These are phyloP conservation scores for Xestia rhomboidea DNA, from an alignment of 2,888 invertebrate species.

Conservation along the genomic window DNA sequence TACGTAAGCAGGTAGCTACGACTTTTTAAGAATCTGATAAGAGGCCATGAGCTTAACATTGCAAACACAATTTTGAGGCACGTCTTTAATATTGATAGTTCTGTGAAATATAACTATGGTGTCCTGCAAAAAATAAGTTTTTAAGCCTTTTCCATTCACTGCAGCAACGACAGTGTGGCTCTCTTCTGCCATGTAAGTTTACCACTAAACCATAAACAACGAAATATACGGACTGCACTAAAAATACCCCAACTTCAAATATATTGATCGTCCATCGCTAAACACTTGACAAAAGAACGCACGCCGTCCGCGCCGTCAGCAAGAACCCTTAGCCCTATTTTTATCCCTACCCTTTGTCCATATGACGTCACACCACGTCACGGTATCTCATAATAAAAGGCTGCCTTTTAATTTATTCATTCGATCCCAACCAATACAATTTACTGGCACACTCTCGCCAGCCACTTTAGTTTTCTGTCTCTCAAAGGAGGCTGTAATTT, in stretches of 20 bases:
- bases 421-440: constrained; percentile 43
- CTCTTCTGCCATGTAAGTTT: background rate
- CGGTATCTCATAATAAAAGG: constrained; percentile 48
- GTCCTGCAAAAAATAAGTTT: background rate
- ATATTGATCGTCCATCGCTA: constrained; percentile 28
- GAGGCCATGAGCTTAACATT: background rate
- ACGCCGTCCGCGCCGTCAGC: constrained; percentile 11
- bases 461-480: constrained; percentile 9
- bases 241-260: background rate
- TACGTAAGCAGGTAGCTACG: no score
- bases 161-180: no score
- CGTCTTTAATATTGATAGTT: background rate
- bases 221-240: background rate
- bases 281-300: constrained; percentile 43
- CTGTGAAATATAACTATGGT: background rate
- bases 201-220: background rate
- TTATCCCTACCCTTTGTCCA: constrained; percentile 46
- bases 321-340: constrained; percentile 59
- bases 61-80: no score
- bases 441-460: constrained; percentile 14
- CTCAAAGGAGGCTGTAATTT: constrained; percentile 23
- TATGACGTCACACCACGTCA: constrained; percentile 55
- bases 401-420: constrained; percentile 47
- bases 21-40: background rate
- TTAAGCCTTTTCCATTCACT: background rate